Evolutionary conservation across 2,113 vertebrate genomes (phyloP), one percentile per base, ranked within the genome.

Genomic region (Silurus meridionalis): DNA sequence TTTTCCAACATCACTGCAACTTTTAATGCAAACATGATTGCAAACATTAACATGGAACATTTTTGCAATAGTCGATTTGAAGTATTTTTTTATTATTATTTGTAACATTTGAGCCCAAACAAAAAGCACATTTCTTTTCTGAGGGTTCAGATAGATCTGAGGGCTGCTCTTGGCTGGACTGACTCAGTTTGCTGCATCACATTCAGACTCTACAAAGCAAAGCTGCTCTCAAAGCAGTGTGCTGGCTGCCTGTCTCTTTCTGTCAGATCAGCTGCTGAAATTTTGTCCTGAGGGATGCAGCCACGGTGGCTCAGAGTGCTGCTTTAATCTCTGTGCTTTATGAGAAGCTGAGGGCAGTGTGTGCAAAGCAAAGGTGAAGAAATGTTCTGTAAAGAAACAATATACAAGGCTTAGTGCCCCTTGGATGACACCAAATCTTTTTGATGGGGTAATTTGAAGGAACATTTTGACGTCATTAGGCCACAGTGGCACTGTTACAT

Each of bases 321-420:
- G 77, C 79, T 79, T 46, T 88, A 87, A 90, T 89, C 87, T 85
- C 80, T 23, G 72, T 60, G 83, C 58, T 89, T 89, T 88, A 88
- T 86, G 77, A 84, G 60, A 81, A 87, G 85, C 74, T 25, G 83
- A 77, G 85, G 80, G 77, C 74, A 85, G 50, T n/a, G 83, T 86
- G 48, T 80, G 84, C 66, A 75, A 63, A 66, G 80, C 53, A 81
- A 87, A 75, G 71, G 80, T 78, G 79, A 81, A 86, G 28, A 80
- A 66, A 67, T 46, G 7, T 87, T 17, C 81, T 46, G 52, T 58
- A 28, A 48, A 63, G 23, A 83, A 83, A 77, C 80, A 77, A 57
- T 66, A 67, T 67, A 87, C 28, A 67, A 13, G 61, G 72, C 80
- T 67, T 77, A 83, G 25, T 64, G 50, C 60, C 64, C 48, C 60